Evolutionary conservation across 1,140 invertebrate genomes (phyloP).

Genomic region (Danaus melanippus): DNA sequence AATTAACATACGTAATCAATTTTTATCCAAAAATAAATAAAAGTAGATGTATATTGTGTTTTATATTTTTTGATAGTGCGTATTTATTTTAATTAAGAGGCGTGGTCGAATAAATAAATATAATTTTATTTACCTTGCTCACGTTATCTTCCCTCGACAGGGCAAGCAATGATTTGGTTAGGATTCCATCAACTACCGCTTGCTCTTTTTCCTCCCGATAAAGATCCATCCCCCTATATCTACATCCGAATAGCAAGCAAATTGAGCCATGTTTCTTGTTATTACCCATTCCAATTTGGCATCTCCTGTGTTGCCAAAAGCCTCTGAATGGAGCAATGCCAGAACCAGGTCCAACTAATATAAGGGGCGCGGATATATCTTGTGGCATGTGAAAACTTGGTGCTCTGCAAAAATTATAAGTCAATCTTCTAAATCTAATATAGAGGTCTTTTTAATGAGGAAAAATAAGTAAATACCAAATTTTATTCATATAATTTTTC

Average conservation of each 20-base stretch:
- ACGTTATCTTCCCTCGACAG: slow-evolving; percentile 85
- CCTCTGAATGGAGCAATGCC: slow-evolving; percentile 93
- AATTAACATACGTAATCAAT: too few species aligned
- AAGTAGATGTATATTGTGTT: too few species aligned
- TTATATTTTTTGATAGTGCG: too few species aligned
- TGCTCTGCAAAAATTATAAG: slow-evolving; percentile 75
- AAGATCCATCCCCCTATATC: slow-evolving; percentile 85
- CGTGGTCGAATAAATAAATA: background rate
- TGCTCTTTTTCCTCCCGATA: slow-evolving; percentile 88
- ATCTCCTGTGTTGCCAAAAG: slow-evolving; percentile 88
- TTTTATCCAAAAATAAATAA: too few species aligned
- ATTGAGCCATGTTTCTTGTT: slow-evolving; percentile 75
- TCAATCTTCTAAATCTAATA: background rate
- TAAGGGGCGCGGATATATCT: slow-evolving; percentile 85
- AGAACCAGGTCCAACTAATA: slow-evolving; percentile 95
- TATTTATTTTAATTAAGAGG: too few species aligned
- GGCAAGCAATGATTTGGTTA: slow-evolving; percentile 86
- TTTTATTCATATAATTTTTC: too few species aligned
- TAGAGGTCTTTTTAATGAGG: background rate
- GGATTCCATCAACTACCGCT: slow-evolving; percentile 80
- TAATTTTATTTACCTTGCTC: slow-evolving; percentile 79
- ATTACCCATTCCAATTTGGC: slow-evolving; percentile 32
- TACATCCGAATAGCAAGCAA: slow-evolving; percentile 93
- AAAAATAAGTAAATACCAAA: too few species aligned
- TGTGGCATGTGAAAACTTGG: slow-evolving; percentile 93